A percentile compares a stretch with the other conserved stretches of the same genome.
Conservation (phyloP, 2,113 vertebrate species). For the Megaceryle maxima region DNA sequence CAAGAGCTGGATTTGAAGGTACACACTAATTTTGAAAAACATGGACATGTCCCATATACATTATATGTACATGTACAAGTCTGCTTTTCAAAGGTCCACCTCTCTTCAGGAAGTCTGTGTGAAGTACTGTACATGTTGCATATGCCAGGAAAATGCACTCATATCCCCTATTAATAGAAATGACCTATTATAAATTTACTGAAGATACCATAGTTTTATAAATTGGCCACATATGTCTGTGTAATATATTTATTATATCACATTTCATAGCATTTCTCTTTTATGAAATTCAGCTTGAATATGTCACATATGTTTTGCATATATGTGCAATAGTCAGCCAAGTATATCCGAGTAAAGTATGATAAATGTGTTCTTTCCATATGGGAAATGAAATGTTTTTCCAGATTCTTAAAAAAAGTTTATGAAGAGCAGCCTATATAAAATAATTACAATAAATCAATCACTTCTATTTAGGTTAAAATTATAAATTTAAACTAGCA, state of each 20-base stretch:
- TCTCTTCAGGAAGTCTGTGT: not conserved
- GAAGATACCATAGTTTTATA: constrained; percentile 44
- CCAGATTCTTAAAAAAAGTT: not conserved
- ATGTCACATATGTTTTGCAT: constrained; percentile 69
- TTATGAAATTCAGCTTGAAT: constrained; percentile 64
- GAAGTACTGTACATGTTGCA: not conserved
- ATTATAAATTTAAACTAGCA: not conserved
- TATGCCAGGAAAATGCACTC: not conserved
- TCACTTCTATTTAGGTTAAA: constrained; percentile 22
- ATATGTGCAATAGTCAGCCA: constrained; percentile 53
- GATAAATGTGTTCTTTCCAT: constrained; percentile 67
- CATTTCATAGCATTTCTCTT: constrained; percentile 63
- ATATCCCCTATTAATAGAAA: constrained; percentile 41
- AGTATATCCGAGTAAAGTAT: constrained; percentile 55
- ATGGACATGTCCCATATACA: not conserved
- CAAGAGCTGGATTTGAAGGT: not conserved
- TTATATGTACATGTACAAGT: not conserved
- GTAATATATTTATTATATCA: constrained; percentile 66
- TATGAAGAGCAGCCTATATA: constrained; percentile 39
- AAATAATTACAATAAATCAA: constrained; percentile 66
- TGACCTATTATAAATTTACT: constrained; percentile 57
- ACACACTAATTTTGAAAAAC: not conserved
- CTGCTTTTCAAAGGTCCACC: not conserved
- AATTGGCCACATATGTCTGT: constrained; percentile 63
- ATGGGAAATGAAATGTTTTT: constrained; percentile 67